Evolutionary conservation across 2,888 invertebrate genomes (phyloP).

Genomic region (Pseudococcus viburni): DNA sequence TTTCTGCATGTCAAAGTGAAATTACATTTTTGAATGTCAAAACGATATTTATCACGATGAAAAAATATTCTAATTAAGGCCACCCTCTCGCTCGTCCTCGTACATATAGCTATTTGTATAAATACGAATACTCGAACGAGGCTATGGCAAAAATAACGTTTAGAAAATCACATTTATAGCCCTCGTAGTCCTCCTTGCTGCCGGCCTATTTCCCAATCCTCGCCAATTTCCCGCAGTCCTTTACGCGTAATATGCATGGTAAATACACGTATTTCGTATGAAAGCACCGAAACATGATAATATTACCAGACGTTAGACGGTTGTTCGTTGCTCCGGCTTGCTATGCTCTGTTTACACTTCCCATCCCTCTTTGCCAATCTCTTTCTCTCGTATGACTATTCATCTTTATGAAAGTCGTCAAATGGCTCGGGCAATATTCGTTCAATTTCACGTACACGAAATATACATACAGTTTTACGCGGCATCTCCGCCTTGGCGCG

Average conservation of each 20-base stretch:
- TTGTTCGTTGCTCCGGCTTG: not conserved
- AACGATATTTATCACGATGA: slow-evolving; percentile 42
- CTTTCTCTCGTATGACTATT: slow-evolving; percentile 25
- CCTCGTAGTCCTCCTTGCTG: not conserved
- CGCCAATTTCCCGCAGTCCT: not conserved
- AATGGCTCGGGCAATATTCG: slow-evolving; percentile 50
- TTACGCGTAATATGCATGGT: too few relatives aligned
- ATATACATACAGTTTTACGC: not conserved
- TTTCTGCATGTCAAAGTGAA: slow-evolving; percentile 31
- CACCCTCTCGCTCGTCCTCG: not conserved
- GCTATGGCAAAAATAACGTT: not conserved
- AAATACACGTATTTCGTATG: too few relatives aligned
- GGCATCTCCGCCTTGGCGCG: not conserved
- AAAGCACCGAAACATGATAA: not conserved
- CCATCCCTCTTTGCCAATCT: not conserved
- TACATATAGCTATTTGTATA: too few relatives aligned
- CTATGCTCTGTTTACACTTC: not conserved
- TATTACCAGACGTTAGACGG: slow-evolving; percentile 7
- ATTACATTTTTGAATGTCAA: slow-evolving; percentile 51
- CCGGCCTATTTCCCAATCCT: not conserved
- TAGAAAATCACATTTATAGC: not conserved
- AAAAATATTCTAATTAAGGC: slow-evolving; percentile 30
- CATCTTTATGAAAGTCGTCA: slow-evolving; percentile 55
- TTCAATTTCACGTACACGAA: slow-evolving; percentile 32
- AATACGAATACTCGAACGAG: not conserved